Evolutionary conservation across 2,797 vertebrate genomes (phyloP).

Genomic region (Chloroceryle amazona): DNA sequence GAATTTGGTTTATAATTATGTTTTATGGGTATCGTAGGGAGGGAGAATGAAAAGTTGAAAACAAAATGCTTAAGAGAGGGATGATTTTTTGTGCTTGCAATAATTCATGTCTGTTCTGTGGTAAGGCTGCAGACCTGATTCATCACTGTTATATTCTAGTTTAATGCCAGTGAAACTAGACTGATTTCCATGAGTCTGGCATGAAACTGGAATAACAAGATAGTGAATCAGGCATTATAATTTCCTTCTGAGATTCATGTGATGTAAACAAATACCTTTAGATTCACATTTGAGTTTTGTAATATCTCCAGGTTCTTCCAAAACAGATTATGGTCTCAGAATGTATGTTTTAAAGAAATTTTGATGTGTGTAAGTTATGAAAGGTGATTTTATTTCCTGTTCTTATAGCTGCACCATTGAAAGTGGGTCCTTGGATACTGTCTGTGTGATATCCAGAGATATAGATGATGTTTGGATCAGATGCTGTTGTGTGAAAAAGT

Average conservation of each 20-base stretch:
- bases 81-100: neutral
- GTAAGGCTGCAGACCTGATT: conserved; percentile 31
- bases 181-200: conserved; percentile 33
- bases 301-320: conserved; percentile 4
- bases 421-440: neutral
- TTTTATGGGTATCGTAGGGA: neutral
- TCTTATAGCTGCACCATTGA: neutral
- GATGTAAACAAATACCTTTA: conserved; percentile 36
- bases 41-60: neutral
- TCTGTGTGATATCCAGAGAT: neutral
- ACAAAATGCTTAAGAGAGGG: neutral
- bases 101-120: neutral
- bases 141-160: neutral
- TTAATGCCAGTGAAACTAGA: conserved; percentile 26
- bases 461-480: neutral
- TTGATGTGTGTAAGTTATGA: neutral
- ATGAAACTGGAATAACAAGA: conserved; percentile 19
- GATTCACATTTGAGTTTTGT: conserved; percentile 19
- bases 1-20: neutral
- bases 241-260: neutral
- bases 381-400: neutral
- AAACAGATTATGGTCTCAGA: neutral
- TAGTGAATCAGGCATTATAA: conserved; percentile 11
- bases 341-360: neutral
- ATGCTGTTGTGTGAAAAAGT: neutral